phyloP scores from a whole-genome alignment of 2,113 vertebrate species.

The Ovibos moschatus region DNA sequence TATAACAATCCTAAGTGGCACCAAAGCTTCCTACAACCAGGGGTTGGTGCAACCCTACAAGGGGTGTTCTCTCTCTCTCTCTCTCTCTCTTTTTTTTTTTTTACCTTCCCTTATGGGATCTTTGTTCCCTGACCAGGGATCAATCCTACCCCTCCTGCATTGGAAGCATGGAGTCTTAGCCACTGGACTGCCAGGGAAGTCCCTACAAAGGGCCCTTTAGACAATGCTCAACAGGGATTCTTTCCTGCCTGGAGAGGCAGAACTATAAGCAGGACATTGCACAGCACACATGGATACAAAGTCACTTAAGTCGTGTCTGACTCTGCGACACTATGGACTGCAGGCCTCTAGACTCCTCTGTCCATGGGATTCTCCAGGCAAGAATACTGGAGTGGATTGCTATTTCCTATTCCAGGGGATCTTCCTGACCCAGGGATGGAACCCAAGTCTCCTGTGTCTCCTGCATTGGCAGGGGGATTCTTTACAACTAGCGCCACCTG shows the following conservation, averaged over 20 bases:
- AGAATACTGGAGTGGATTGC: neutral
- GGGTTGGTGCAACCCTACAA: neutral
- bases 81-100: neutral
- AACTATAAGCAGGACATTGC: neutral
- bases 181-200: neutral
- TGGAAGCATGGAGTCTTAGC: neutral
- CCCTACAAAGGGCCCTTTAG: neutral
- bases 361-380: neutral
- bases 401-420: neutral
- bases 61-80: neutral
- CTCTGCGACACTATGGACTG: neutral
- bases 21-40: constrained; percentile 42
- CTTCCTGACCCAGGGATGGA: neutral
- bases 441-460: neutral
- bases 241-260: neutral
- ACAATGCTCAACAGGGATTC: neutral
- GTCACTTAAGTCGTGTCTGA: neutral
- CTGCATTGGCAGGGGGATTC: neutral
- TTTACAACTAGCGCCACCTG: neutral
- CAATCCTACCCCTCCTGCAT: neutral
- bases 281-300: neutral
- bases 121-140: neutral
- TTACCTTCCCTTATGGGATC: neutral
- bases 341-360: neutral
- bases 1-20: neutral